Evolutionary conservation across 2,797 vertebrate genomes (phyloP), one percentile per base, ranked within the genome.

Genomic region (Chelonia mydas): DNA sequence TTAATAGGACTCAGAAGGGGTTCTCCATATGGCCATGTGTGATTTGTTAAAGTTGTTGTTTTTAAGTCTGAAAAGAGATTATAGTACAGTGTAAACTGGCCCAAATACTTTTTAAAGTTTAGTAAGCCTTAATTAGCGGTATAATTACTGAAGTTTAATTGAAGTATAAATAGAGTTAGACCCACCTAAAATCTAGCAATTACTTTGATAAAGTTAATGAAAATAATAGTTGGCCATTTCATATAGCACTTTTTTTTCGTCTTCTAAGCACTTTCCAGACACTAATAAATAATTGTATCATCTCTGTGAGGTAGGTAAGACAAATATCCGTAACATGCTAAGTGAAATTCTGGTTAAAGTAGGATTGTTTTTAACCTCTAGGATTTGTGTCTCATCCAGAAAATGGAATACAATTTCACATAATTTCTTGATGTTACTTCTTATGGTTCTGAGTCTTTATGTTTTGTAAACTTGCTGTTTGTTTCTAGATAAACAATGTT

Each of bases 401-500:
- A 45, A 21, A 74, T 45, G 23, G 41, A 27, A 76, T 76, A 76
- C 89, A 78, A 88, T 77, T 90, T 83, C 27, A 84, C 51, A 31
- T 89, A 76, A 81, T 81, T 88, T 68, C 53, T 80, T 80, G 86
- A 11, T 87, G 21, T 92, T 92, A 45, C 45, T 79, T 80, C 28
- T 86, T 86, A 51, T 72, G 49, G 31, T 90, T 94, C 76, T 83
- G 47, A 90, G 86, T n/a, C 93, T 53, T 89, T 89, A 50, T 80
- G 27, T 37, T 96, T 95, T 95, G 23, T 95, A 88, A 81, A 85
- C 90, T 74, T 0, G 84, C 11, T 84, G 88, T 98, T 97, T 95
- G n/a, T 93, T 97, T 97, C 88, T 96, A 98, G 98, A 97, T 97
- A 97, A 94, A 99, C 98, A 98, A 99, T 99, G 99, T 99, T 99